These are phyloP conservation scores for Aspidoscelis tigris DNA, from an alignment of 2,113 vertebrate species.

Conservation along the genomic window DNA sequence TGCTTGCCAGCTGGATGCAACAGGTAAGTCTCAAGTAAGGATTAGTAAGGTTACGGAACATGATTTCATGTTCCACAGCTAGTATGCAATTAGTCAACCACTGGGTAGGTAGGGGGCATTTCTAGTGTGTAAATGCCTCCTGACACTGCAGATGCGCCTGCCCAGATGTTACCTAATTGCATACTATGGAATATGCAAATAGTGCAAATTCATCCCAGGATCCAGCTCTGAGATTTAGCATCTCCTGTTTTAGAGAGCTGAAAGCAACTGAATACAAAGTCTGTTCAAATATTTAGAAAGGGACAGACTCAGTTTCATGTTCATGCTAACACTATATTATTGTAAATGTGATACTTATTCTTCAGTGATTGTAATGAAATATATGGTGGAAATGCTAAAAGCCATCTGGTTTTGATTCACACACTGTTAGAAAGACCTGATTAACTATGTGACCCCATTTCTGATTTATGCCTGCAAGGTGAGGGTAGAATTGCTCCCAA, in stretches of 20 bases:
- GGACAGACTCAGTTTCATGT: background rate
- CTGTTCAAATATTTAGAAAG: conserved; percentile 10
- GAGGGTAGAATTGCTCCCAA: background rate
- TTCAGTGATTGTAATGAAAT: background rate
- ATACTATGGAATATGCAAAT: too few species aligned
- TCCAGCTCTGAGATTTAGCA: background rate
- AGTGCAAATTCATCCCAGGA: background rate
- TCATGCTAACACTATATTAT: background rate
- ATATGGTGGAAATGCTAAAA: background rate
- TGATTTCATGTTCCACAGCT: too few species aligned
- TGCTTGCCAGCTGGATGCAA: too few species aligned
- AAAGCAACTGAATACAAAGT: background rate
- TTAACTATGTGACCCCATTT: background rate
- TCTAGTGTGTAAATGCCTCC: too few species aligned
- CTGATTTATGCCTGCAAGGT: background rate
- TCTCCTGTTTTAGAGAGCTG: background rate
- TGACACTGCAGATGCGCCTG: too few species aligned
- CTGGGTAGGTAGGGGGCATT: too few species aligned
- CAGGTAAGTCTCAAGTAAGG: too few species aligned
- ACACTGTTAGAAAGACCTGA: background rate
- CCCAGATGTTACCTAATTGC: too few species aligned
- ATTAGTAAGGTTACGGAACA: too few species aligned
- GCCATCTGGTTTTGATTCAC: background rate
- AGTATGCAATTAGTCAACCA: too few species aligned
- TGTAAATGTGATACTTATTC: background rate